phyloP scores from a whole-genome alignment of 2,113 vertebrate species.

The Rhea americana region DNA sequence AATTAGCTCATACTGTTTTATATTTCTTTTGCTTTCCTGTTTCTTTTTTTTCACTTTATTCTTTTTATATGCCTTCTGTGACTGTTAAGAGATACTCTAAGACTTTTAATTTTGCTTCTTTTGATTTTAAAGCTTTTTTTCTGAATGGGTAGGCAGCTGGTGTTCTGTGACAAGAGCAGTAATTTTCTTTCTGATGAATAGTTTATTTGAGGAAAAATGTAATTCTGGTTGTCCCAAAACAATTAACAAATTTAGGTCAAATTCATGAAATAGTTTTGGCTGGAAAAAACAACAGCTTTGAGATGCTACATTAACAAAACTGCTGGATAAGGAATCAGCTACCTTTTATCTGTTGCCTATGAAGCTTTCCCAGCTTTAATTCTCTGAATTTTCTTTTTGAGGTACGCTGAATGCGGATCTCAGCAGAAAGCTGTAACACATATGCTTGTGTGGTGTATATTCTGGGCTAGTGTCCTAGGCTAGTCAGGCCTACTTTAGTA shows the following conservation, averaged over 20 bases:
- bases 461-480: neutral
- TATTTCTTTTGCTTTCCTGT: constrained; percentile 41
- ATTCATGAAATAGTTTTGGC: constrained; percentile 55
- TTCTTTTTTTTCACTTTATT: neutral
- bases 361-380: neutral
- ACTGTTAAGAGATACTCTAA: constrained; percentile 46
- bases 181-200: constrained; percentile 66
- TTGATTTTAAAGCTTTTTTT: constrained; percentile 54
- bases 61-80: constrained; percentile 58
- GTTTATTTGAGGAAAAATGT: constrained; percentile 63
- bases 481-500: neutral
- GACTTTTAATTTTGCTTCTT: constrained; percentile 60
- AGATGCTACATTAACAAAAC: constrained; percentile 23
- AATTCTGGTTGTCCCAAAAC: constrained; percentile 59
- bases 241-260: constrained; percentile 62
- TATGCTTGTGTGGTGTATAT: neutral
- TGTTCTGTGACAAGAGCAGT: constrained; percentile 53
- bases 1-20: constrained; percentile 45
- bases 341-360: constrained; percentile 31
- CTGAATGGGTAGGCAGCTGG: constrained; percentile 61
- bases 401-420: neutral
- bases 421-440: neutral
- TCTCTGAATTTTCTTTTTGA: neutral
- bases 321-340: constrained; percentile 27
- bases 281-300: constrained; percentile 29